Evolutionary conservation across 1,140 invertebrate species (phyloP).

Genomic region (Zophobas morio): DNA sequence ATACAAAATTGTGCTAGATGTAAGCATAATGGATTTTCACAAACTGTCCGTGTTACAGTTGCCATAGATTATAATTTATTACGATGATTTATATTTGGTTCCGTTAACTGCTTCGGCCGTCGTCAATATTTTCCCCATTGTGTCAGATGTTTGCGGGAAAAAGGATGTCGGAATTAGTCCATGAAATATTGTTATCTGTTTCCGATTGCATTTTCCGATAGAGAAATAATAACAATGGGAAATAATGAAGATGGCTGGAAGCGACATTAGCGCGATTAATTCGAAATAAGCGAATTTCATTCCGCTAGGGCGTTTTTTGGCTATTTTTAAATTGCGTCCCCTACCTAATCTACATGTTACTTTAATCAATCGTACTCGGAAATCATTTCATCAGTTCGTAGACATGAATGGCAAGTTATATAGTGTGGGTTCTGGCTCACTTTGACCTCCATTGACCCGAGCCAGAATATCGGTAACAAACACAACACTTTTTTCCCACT

Average conservation of each 20-base stretch:
- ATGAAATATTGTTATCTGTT: constrained; percentile 14
- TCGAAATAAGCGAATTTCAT: constrained; percentile 22
- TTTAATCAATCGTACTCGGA: too few species aligned
- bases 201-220: background rate
- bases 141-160: constrained; percentile 7
- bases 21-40: constrained; percentile 39
- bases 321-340: too few species aligned
- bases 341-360: too few species aligned
- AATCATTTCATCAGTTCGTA: too few species aligned
- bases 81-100: constrained; percentile 34
- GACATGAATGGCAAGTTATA: too few species aligned
- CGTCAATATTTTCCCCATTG: constrained; percentile 25
- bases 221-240: constrained; percentile 30
- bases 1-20: constrained; percentile 28
- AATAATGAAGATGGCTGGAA: constrained; percentile 7
- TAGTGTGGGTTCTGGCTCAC: too few species aligned
- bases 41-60: background rate
- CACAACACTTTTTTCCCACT: too few species aligned
- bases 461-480: too few species aligned
- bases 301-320: background rate
- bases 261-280: constrained; percentile 22
- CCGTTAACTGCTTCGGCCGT: constrained; percentile 18
- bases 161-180: constrained; percentile 8
- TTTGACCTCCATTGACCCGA: too few species aligned
- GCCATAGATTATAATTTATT: constrained; percentile 32